Evolutionary conservation across 2,888 invertebrate genomes (phyloP), one percentile per base, ranked within the genome.

Genomic region (Temnothorax ravouxi): DNA sequence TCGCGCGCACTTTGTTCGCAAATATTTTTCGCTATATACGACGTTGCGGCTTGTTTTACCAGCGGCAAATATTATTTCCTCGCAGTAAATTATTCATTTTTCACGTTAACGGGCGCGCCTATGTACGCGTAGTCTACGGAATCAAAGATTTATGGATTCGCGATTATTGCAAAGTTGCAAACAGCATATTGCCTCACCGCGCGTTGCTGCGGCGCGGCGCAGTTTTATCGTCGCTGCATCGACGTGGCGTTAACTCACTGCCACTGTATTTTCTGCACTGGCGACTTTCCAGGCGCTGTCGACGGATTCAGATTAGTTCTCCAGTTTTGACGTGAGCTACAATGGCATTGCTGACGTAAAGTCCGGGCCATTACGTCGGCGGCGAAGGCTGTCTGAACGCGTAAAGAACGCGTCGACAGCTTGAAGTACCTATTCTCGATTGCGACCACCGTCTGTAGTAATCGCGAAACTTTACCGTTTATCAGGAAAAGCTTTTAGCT

Each of bases 261-360:
- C 67, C 38, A 25, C n/a, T 41, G 56, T 75, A 74, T 79, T 83
- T 82, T 84, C 69, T 56, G 81, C 44, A 52, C 85, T 89, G 89
- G 89, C 89, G 87, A 77, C 72, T 66, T 88, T 90, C 89, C 89
- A 90, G 88, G 74, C 88, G 90, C 82, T 86, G 54, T 44, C 41
- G 80, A 84, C 85, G 85, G 88, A 79, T 81, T 84, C 81, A 64
- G 72, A 67, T 71, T 84, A 84, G 84, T 88, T 84, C 71, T 50
- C 85, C 83, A 86, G 86, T 77, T 81, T 84, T 86, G 86, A 88
- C 86, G 62, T 88, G 82, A 84, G 67, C 34, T 72, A 87, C 87
- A 90, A 88, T 85, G 84, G 86, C 80, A 87, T 66, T 77, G 76
- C 74, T 74, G 84, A 85, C 79, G 74, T 80, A 83, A 83, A 86